Conservation (phyloP, 2,888 invertebrate genomes). For the Tyria jacobaeae region DNA sequence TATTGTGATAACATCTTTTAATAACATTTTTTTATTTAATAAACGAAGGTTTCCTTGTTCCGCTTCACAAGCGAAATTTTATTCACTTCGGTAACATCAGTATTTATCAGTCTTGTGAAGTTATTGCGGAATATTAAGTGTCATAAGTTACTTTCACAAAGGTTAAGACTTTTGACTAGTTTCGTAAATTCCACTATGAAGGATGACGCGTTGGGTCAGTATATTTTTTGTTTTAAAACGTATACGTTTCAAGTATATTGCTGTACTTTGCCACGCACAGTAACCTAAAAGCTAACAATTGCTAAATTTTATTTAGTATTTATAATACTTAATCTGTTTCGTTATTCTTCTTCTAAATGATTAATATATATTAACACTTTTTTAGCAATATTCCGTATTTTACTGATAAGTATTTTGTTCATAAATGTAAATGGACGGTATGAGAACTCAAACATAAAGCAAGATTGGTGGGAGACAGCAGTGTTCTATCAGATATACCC, state of each 20-base stretch:
- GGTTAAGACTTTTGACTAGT: neutral
- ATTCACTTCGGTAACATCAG: constrained; percentile 18
- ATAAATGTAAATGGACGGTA: constrained; percentile 53
- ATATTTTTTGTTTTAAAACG: neutral
- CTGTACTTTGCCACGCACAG: too few relatives aligned
- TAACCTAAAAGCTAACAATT: too few relatives aligned
- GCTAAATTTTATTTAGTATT: neutral
- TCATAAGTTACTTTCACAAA: too few relatives aligned
- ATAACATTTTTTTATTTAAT: constrained; percentile 35
- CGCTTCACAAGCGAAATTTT: constrained; percentile 15
- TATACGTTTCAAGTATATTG: too few relatives aligned
- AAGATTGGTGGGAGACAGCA: constrained; percentile 92
- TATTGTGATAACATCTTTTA: constrained; percentile 47
- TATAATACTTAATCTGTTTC: neutral
- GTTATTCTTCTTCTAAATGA: too few relatives aligned
- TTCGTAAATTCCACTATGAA: neutral
- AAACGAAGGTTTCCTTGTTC: constrained; percentile 29
- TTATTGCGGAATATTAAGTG: neutral
- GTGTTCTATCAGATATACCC: constrained; percentile 93
- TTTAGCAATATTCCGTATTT: constrained; percentile 64
- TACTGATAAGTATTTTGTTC: constrained; percentile 49
- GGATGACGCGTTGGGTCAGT: neutral
- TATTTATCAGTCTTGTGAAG: constrained; percentile 7
- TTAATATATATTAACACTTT: neutral
- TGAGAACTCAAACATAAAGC: constrained; percentile 62